phyloP scores from a whole-genome alignment of 2,797 vertebrate species.

The Heliangelus exortis region DNA sequence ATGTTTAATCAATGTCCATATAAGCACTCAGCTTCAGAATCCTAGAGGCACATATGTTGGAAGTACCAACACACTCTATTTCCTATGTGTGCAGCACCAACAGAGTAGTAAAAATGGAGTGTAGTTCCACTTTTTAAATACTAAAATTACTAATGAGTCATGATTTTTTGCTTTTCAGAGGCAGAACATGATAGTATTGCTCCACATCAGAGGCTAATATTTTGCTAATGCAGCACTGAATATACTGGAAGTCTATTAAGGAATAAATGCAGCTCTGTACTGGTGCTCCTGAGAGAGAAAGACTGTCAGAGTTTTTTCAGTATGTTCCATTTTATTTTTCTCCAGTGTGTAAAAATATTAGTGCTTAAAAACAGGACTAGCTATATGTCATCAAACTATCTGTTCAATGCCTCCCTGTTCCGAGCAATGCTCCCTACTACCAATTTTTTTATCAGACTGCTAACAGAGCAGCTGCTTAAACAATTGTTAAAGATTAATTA shows the following conservation, averaged over 20 bases:
- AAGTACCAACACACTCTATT: not conserved
- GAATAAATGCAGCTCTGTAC: not conserved
- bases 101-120: not conserved
- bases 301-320: not conserved
- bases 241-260: not conserved
- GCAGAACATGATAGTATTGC: not conserved
- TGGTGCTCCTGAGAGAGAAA: not conserved
- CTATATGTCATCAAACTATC: not conserved
- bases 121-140: not conserved
- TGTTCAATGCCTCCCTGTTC: not conserved
- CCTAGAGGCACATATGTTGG: not conserved
- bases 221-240: slow-evolving; percentile 13
- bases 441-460: not conserved
- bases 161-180: not conserved
- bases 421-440: not conserved
- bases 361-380: not conserved
- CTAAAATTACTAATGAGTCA: slow-evolving; percentile 7
- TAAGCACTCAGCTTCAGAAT: not conserved
- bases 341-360: not conserved
- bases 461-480: not conserved
- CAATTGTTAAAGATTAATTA: not conserved
- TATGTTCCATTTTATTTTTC: not conserved
- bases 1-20: slow-evolving; percentile 15
- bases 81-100: not conserved
- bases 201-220: not conserved